phyloP scores from a whole-genome alignment of 2,113 vertebrate species.

The Chlorodrepanis virens region DNA sequence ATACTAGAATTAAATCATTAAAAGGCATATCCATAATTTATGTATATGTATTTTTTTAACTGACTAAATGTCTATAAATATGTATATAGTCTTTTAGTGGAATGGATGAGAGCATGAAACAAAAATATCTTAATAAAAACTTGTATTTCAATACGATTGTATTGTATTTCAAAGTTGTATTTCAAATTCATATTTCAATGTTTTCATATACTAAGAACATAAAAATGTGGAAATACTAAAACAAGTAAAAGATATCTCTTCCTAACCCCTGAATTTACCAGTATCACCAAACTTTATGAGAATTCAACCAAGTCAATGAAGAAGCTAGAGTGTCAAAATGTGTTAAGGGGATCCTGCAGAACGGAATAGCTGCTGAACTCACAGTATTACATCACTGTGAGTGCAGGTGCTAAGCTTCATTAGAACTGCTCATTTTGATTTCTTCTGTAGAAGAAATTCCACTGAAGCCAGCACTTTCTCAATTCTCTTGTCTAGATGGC shows the following conservation, averaged over 20 bases:
- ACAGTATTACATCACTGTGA: background rate
- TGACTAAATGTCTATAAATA: background rate
- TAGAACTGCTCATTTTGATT: background rate
- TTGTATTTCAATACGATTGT: background rate
- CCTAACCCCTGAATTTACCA: background rate
- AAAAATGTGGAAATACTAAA: background rate
- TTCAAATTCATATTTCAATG: background rate
- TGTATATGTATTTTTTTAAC: background rate
- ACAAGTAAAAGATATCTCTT: background rate
- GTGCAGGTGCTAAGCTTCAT: background rate
- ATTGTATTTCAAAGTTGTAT: background rate
- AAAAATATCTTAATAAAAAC: background rate
- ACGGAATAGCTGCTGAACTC: background rate
- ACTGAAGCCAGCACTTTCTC: background rate
- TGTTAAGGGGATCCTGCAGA: background rate
- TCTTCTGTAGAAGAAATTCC: background rate
- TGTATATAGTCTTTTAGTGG: background rate
- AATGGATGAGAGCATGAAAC: background rate
- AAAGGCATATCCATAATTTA: background rate
- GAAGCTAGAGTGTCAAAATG: background rate
- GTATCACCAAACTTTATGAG: background rate
- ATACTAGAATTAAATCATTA: background rate
- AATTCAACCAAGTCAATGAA: background rate
- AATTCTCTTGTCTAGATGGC: background rate
- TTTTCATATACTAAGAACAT: background rate